Evolutionary conservation across 1,140 invertebrate genomes (phyloP), one percentile per base, ranked within the genome.

Genomic region (Arion vulgaris): DNA sequence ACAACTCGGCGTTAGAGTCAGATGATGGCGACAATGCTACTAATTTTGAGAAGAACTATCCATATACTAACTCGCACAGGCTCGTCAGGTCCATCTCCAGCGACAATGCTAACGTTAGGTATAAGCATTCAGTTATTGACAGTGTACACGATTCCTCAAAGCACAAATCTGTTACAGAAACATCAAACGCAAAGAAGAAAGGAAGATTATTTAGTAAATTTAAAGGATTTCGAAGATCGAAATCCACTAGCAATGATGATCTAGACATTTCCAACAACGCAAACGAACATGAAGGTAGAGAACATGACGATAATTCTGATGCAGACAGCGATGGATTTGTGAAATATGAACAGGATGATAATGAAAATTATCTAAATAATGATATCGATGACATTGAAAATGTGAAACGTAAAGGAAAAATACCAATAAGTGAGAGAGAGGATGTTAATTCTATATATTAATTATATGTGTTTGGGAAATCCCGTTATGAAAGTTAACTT

Each of bases 241-340:
- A 5, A 17, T 19, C 23, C 2, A 26, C 38, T 1, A 73, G 36
- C 34, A 76, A 19, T 17, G 13, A n/a, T 15, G 13, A 17, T 11
- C 4, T n/a, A 1, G 13, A 11, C 11, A 49, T 5, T 1, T 26
- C n/a, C 38, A 53, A 19, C 26, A 53, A 17, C 11, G 13, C 11
- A 7, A 0, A 34, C 28, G 53, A 45, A 1, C 41, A 5, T 26
- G 13, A 7, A 2, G 49, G 74, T 76, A 23, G 45, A 23, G 41
- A 72, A n/a, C 11, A 28, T 51, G 26, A 32, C 7, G 32, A 53
- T 1, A 53, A 53, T 19, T 41, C 41, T 9, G 71, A 72, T 45
- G 71, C 71, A 39, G 71, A 72, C 23, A 72, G 71, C 36, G 41
- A 72, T 41, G 71, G 71, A 5, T 72, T 72, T 23, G 71, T 72